Conservation (phyloP, 2,797 vertebrate genomes). For the Valencia hispanica region DNA sequence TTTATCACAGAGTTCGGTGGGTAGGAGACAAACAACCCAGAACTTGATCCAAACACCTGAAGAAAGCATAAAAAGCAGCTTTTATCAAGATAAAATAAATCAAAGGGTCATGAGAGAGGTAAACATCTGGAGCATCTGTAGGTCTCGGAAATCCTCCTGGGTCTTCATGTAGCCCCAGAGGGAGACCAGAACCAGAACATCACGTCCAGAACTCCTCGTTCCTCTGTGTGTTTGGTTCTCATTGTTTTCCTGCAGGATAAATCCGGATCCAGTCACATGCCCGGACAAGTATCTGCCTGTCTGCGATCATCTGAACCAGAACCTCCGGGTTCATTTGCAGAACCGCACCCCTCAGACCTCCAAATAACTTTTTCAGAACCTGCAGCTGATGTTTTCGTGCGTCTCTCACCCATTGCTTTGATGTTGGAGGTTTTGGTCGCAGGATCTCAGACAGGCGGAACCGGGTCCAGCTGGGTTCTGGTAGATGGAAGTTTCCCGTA, state of each 20-base stretch:
- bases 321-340: neutral
- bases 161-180: neutral
- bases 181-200: neutral
- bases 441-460: no score
- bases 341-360: no score
- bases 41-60: neutral
- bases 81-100: neutral
- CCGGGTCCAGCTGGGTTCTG: no score
- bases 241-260: neutral
- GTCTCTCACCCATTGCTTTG: neutral
- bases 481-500: no score
- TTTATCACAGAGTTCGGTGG: slow-evolving; percentile 5
- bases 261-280: no score
- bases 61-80: neutral
- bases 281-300: neutral
- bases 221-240: neutral
- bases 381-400: neutral
- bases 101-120: neutral
- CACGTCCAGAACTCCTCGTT: neutral
- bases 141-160: neutral
- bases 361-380: no score
- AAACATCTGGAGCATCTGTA: neutral
- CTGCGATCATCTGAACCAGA: neutral
- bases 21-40: neutral
- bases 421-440: no score